Evolutionary conservation across 2,888 invertebrate species (phyloP).

Genomic region (Yponomeuta evonymella): DNA sequence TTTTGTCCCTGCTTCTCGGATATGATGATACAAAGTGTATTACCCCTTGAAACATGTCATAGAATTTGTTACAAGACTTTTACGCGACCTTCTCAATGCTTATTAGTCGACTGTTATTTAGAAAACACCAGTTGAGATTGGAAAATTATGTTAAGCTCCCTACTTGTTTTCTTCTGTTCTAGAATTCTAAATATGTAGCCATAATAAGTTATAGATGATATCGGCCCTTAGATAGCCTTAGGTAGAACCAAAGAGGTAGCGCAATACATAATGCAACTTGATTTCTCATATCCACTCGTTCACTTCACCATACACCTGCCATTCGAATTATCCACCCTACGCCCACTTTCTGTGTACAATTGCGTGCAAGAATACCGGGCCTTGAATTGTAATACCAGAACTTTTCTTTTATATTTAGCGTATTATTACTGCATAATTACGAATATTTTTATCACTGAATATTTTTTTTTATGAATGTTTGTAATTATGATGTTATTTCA

Average conservation of each 20-base stretch:
- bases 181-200: neutral
- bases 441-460: neutral
- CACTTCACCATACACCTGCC: constrained; percentile 50
- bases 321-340: constrained; percentile 49
- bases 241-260: neutral
- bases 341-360: constrained; percentile 30
- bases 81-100: no score
- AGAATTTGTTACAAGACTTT: no score
- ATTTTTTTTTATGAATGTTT: no score
- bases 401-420: neutral
- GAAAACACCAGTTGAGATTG: no score
- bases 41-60: no score
- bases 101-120: no score
- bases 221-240: neutral
- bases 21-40: no score
- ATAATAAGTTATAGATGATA: neutral
- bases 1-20: neutral
- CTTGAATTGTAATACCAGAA: neutral
- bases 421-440: neutral
- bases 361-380: neutral
- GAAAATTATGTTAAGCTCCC: no score
- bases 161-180: no score
- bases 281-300: neutral
- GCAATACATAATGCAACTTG: constrained; percentile 5
- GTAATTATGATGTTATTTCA: no score